phyloP scores from a whole-genome alignment of 2,888 invertebrate species.

The Silvanus unidentatus region DNA sequence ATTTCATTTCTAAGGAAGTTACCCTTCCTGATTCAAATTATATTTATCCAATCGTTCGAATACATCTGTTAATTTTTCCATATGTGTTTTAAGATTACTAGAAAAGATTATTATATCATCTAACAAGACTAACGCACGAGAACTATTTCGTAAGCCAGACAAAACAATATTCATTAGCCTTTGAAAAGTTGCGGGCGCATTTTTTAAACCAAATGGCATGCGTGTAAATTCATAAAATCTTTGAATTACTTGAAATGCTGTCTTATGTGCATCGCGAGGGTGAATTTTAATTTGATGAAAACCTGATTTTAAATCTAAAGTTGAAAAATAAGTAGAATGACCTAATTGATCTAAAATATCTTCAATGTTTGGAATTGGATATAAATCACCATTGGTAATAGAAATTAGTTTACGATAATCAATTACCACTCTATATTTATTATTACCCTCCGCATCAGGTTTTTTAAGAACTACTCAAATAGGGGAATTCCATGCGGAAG shows the following conservation, averaged over 20 bases:
- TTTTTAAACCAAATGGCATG: constrained; percentile 14
- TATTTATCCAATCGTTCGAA: constrained; percentile 19
- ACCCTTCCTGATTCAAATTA: constrained; percentile 20
- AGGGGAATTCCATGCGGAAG: too few relatives aligned
- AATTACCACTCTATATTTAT: too few relatives aligned
- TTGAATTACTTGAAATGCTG: too few relatives aligned
- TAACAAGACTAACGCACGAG: constrained; percentile 33
- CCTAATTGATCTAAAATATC: too few relatives aligned
- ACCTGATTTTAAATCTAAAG: too few relatives aligned
- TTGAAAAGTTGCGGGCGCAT: constrained; percentile 23
- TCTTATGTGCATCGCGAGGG: constrained; percentile 3
- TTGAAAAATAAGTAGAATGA: too few relatives aligned
- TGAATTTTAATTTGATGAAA: too few relatives aligned
- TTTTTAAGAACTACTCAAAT: too few relatives aligned
- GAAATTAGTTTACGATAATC: too few relatives aligned
- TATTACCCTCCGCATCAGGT: too few relatives aligned
- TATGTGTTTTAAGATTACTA: constrained; percentile 24
- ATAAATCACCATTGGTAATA: too few relatives aligned
- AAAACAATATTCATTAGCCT: constrained; percentile 31
- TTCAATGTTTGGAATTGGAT: too few relatives aligned
- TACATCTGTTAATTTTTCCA: constrained; percentile 21
- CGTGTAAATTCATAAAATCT: constrained; percentile 12
- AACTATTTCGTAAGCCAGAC: constrained; percentile 23
- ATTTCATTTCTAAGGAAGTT: constrained; percentile 21
- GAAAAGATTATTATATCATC: constrained; percentile 36